These are phyloP conservation scores for Epinephelus moara DNA, from an alignment of 2,113 vertebrate species.

Conservation along the genomic window DNA sequence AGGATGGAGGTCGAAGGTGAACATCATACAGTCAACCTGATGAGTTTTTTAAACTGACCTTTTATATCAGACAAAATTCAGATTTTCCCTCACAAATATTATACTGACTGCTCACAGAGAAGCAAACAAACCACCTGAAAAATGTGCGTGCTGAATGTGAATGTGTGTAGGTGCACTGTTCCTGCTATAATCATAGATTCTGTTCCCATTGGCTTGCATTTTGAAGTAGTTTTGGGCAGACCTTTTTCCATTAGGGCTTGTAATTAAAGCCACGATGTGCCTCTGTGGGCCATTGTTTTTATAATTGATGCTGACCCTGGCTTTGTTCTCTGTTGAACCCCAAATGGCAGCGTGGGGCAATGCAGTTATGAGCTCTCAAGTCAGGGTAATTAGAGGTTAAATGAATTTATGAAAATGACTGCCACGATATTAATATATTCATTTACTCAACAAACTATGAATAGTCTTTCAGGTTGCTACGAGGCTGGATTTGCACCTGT, in stretches of 20 bases:
- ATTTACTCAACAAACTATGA: conserved; percentile 28
- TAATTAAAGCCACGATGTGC: conserved; percentile 70
- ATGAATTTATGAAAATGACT: conserved; percentile 59
- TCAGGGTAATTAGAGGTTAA: conserved; percentile 72
- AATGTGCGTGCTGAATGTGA: background rate
- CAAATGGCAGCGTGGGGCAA: conserved; percentile 9
- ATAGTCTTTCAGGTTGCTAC: background rate
- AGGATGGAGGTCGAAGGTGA: background rate
- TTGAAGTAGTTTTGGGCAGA: conserved; percentile 39
- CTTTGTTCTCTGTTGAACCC: conserved; percentile 47
- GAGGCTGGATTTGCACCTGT: conserved; percentile 1
- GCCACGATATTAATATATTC: conserved; percentile 52
- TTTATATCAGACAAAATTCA: background rate
- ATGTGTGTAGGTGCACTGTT: background rate
- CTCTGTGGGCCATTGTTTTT: conserved; percentile 69
- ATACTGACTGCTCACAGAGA: background rate
- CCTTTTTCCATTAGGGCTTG: conserved; percentile 36
- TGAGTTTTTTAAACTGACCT: background rate
- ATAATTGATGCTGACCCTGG: conserved; percentile 65
- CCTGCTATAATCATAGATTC: background rate
- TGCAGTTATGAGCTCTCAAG: conserved; percentile 30
- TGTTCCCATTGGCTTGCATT: conserved; percentile 32
- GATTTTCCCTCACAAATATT: background rate
- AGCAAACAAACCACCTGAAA: background rate
- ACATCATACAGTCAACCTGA: background rate